Evolutionary conservation across 2,888 invertebrate genomes (phyloP).

Genomic region (Cheilosia pagana): DNA sequence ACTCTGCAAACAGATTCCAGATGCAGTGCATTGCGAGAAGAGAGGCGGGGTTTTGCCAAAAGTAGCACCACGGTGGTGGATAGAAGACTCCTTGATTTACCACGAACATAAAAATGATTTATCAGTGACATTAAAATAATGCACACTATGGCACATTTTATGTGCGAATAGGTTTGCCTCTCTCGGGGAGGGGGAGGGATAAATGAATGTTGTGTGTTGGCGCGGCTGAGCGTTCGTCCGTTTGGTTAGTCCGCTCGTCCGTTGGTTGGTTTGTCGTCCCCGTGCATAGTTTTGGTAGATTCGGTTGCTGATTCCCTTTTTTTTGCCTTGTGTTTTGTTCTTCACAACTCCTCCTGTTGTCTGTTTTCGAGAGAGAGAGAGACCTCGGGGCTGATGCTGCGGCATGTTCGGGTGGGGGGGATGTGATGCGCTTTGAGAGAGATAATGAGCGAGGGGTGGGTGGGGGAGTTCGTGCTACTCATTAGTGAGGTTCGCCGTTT

Average conservation of each 20-base stretch:
- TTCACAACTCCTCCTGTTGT: constrained; percentile 31
- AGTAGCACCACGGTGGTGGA: constrained; percentile 41
- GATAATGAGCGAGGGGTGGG: constrained; percentile 54
- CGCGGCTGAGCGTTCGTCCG: constrained; percentile 54
- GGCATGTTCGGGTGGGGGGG: background rate
- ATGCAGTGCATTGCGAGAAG: constrained; percentile 56
- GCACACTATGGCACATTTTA: constrained; percentile 83
- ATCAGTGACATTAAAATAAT: constrained; percentile 83
- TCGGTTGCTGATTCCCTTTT: constrained; percentile 9
- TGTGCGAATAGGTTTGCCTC: constrained; percentile 82
- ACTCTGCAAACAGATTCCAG: constrained; percentile 55
- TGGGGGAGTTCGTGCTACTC: constrained; percentile 64
- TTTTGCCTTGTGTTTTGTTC: constrained; percentile 27
- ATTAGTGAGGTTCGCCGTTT: constrained; percentile 63
- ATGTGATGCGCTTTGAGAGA: constrained; percentile 59
- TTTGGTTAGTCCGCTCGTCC: constrained; percentile 35
- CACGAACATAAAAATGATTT: constrained; percentile 84
- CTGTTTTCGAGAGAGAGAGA: constrained; percentile 27
- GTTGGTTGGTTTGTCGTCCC: constrained; percentile 27
- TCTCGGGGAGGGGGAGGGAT: constrained; percentile 49
- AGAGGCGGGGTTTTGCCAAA: constrained; percentile 19
- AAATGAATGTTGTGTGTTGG: constrained; percentile 73
- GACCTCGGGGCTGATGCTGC: background rate
- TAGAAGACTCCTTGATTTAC: constrained; percentile 81
- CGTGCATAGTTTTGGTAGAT: constrained; percentile 56